Base-by-base conservation (phyloP, 2,888 invertebrate species). In the Lasioglossum malachurum region DNA sequence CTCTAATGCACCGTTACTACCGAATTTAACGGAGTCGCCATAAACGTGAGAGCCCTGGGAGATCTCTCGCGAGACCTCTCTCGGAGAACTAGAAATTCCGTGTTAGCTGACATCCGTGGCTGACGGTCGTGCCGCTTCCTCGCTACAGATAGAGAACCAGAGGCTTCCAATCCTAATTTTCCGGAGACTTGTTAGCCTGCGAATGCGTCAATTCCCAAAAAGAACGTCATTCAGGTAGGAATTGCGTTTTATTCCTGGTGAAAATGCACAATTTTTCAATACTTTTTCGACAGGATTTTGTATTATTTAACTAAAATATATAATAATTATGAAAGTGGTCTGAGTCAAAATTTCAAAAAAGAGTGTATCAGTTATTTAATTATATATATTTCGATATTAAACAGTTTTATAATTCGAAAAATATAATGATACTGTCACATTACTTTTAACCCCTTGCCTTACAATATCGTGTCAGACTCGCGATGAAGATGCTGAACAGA, bases 1-100 rank as follows among this genome's bases (percentile, higher is more conserved):
- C 92, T 92, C 94, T 92, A 93, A 94, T 93, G 92, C 92, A 90
- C 90, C 89, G 92, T 94, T 93, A 93, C 90, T 92, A 89, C 91
- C 90, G 91, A 94, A 94, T 93, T 94, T 94, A 94, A 94, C 93
- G 92, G 91, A 89, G 83, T 84, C 89, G 81, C 93, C 93, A 93
- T 94, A 94, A 94, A 94, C 88, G 91, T 87, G 82, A 83, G 80
- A 75, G 44, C 80, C 71, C 31, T 31, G 69, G 78, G 73, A 75
- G 78, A 83, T 84, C 83, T 83, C 91, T 83, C 86, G 76, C 86
- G 86, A 86, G 91, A 88, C 86, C 82, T 83, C 83, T 78, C 84
- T 76, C 73, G 76, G 64, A 44, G 31, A 4, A 31, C 67, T 75
- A 38, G 80, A 78, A 79, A 87, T 87, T 83, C 76, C 87, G 67